Base-by-base conservation (phyloP, 2,797 vertebrate genomes). In the Chaunax sp. region DNA sequence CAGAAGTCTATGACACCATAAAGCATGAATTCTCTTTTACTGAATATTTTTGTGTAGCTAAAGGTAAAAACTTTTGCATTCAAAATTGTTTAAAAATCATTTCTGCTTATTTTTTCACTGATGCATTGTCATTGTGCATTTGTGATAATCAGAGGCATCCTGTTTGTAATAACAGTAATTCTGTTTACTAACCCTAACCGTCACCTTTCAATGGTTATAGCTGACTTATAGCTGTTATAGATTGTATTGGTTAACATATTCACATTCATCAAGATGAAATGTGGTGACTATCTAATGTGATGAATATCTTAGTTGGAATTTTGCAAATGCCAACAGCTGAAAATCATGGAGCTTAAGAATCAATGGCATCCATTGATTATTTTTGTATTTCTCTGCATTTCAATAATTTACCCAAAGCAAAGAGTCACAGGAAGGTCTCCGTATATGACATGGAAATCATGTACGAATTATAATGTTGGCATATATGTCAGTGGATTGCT, bases 391-490 rank as follows among this genome's bases (percentile, higher is more conserved):
- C 56, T 76, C 50, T 82, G 71, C 72, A n/a, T n/a, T n/a, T n/a
- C n/a, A n/a, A n/a, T n/a, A n/a, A n/a, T n/a, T n/a, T n/a, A 83
- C 69, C 61, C 13, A 64, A 46, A 33, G 73, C 78, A 80, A 80
- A 86, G 11, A 67, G 45, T 74, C 72, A 78, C 69, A 83, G 71
- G 83, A 78, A 82, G 51, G 35, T 84, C 77, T 78, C 74, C 53
- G 62, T 80, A 77, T 82, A 69, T 74, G 75, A 83, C 78, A 61
- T 55, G 26, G 68, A 68, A 55, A 69, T 53, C 18, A 51, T 74
- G n/a, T 60, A 37, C 16, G n/a, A 10, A 53, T 50, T 41, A 66
- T 64, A 26, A 70, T 78, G 64, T 75, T 72, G 72, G 75, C 68
- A 70, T 64, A 38, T 23, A 51, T 69, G 37, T 73, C 49, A 20